phyloP scores from a whole-genome alignment of 2,113 vertebrate genomes.

The Castor canadensis region DNA sequence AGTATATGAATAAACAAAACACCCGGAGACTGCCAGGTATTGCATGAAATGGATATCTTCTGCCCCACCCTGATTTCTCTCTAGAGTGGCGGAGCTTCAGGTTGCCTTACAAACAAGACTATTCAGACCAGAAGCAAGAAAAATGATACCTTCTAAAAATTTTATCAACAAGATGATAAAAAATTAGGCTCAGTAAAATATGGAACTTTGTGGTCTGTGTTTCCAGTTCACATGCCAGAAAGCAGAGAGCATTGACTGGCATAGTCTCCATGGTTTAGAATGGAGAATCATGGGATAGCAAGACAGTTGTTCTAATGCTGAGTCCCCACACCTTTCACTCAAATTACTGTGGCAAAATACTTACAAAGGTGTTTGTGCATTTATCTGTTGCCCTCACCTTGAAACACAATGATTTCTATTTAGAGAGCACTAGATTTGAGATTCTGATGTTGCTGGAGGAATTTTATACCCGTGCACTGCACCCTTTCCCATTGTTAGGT shows the following conservation, averaged over 20 bases:
- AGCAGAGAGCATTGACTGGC: too few species aligned
- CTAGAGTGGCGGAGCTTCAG: background rate
- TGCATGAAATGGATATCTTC: constrained; percentile 32
- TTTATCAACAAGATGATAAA: background rate
- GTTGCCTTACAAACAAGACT: constrained; percentile 55
- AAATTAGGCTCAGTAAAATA: background rate
- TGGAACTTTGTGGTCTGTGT: background rate
- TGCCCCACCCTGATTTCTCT: background rate
- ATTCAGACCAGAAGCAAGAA: constrained; percentile 46
- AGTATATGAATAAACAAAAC: constrained; percentile 37
- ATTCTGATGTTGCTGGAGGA: background rate
- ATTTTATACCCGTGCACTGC: too few species aligned
- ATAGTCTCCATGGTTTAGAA: background rate
- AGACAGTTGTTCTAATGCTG: background rate
- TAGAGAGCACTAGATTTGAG: background rate
- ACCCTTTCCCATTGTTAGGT: background rate
- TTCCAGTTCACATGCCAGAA: background rate
- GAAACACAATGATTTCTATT: background rate
- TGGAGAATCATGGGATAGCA: background rate
- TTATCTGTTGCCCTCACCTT: background rate
- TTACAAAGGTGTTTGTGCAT: background rate
- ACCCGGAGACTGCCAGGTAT: background rate
- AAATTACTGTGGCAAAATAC: background rate
- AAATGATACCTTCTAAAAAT: background rate
- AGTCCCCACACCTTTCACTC: background rate